Evolutionary conservation across 2,888 invertebrate genomes (phyloP).

Genomic region (Rhamnusium bicolor): DNA sequence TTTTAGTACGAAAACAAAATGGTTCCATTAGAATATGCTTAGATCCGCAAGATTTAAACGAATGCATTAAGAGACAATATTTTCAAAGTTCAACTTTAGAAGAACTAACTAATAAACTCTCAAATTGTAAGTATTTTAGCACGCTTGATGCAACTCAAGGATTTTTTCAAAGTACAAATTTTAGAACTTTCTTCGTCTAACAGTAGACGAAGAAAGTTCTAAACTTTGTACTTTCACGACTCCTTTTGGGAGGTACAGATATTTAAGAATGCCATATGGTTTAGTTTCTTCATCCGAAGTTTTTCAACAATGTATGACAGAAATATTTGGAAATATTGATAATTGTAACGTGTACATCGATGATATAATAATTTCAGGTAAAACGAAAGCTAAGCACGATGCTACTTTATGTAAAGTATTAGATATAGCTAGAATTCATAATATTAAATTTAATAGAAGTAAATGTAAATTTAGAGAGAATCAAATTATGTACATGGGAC

Average conservation of each 20-base stretch:
- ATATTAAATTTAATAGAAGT: constrained; percentile 50
- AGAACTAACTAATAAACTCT: background rate
- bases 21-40: constrained; percentile 41
- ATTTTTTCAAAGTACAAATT: constrained; percentile 42
- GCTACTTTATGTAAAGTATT: constrained; percentile 44
- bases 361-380: constrained; percentile 46
- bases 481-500: constrained; percentile 52
- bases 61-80: constrained; percentile 23
- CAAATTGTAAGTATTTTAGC: too few relatives aligned
- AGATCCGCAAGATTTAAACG: constrained; percentile 43
- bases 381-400: constrained; percentile 42
- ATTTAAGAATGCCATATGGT: too few relatives aligned
- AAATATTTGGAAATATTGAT: background rate
- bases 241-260: background rate
- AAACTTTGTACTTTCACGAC: constrained; percentile 36
- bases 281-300: too few relatives aligned
- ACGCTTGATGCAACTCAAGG: constrained; percentile 38
- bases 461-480: constrained; percentile 50
- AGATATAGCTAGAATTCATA: constrained; percentile 38
- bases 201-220: too few relatives aligned
- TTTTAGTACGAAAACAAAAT: constrained; percentile 38
- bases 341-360: constrained; percentile 46
- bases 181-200: too few relatives aligned
- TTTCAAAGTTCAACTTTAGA: background rate
- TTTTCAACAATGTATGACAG: background rate